A percentile compares a stretch with the other conserved stretches of the same genome.
Evolutionary conservation across 2,888 invertebrate species (phyloP).

Genomic region (Cryptus viduatorius): DNA sequence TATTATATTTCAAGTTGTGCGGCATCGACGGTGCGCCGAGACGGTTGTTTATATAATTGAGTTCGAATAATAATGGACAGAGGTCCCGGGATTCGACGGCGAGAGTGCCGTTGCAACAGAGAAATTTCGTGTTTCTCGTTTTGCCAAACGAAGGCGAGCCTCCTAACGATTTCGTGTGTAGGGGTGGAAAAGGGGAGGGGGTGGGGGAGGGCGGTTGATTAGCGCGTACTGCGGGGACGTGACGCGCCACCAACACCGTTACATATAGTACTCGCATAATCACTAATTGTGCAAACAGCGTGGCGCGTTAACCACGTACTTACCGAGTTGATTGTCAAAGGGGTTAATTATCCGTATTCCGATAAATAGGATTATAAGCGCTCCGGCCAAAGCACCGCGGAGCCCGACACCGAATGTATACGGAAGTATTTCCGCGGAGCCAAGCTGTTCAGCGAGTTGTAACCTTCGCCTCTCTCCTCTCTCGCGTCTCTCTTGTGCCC

Average conservation of each 20-base stretch:
- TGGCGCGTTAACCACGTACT: conserved; percentile 66
- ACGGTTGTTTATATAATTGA: conserved; percentile 25
- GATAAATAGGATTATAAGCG: conserved; percentile 68
- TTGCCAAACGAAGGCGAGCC: conserved; percentile 6
- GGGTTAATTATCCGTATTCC: conserved; percentile 71
- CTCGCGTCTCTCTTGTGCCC: conserved; percentile 12
- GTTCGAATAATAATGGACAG: conserved; percentile 24
- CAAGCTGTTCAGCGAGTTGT: conserved; percentile 23
- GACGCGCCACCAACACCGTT: conserved; percentile 43
- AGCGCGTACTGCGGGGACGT: conserved; percentile 63
- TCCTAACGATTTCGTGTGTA: conserved; percentile 59
- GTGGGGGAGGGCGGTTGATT: conserved; percentile 30
- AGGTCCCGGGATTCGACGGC: neutral
- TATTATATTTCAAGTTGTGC: neutral
- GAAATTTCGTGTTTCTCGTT: neutral
- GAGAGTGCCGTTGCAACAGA: neutral
- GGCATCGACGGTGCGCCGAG: neutral
- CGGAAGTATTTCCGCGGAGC: conserved; percentile 40
- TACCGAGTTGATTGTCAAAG: conserved; percentile 71
- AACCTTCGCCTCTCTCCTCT: conserved; percentile 10
- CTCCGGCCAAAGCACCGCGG: conserved; percentile 26
- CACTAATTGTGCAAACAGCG: conserved; percentile 72
- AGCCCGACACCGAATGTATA: conserved; percentile 33
- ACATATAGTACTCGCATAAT: conserved; percentile 63
- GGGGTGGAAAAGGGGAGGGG: too few relatives aligned